Base-by-base conservation (phyloP, 2,888 invertebrate genomes). In the Nyleta sp. region DNA sequence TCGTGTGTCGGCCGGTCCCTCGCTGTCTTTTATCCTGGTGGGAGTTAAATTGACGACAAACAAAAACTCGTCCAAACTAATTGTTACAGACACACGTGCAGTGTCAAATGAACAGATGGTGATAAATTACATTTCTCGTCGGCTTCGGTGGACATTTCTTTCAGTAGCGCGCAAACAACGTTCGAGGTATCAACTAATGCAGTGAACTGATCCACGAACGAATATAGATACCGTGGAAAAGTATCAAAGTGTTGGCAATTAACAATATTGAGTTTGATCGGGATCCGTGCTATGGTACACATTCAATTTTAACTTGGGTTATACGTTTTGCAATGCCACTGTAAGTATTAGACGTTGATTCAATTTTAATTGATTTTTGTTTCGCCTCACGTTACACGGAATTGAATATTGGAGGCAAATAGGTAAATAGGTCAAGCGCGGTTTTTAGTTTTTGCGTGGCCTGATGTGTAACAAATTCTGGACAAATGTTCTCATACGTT, bases 81-180 rank as follows among this genome's bases (percentile, higher is more conserved):
- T 72, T 78, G 77, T 67, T 59, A 74, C 65, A 44, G 73, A 67
- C 77, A 62, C 70, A 50, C 71, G 53, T 65, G 60, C 22, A 42
- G 33, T 17, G 60, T 70, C 71, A 71, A 77, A 71, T 35, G 71
- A 71, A 67, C 77, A 71, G 77, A 71, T 77, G 77, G 65, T 72
- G 77, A 72, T 78, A 78, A 72, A 78, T 78, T 28, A 62, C 77
- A 28, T 60, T 59, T 65, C 60, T 64, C 64, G 57, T 38, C 44
- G 44, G 72, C 64, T 7, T 57, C 72, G 55, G 52, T 44, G 42
- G 67, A 78, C 55, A 28, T 60, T 72, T 72, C 60, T 72, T 72
- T 77, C 60, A 77, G 71, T 77, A 28, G 68, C 31, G 55, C 40
- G 53, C 65, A 70, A 77, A 60, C 77, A 76, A 57, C 64, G 55